Evolutionary conservation across 1,140 invertebrate species (phyloP).

Genomic region (Oppia nitens): DNA sequence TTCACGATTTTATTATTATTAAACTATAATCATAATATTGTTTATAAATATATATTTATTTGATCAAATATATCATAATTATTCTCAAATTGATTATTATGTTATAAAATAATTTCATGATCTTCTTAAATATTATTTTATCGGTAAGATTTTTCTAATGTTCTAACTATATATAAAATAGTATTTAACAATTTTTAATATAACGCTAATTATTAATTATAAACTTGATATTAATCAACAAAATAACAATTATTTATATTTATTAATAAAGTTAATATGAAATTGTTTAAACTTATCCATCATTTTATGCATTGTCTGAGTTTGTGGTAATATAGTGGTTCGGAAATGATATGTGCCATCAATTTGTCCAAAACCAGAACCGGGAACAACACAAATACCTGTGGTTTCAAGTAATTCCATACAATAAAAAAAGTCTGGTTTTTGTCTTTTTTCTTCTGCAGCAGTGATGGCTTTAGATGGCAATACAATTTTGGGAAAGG

Average conservation of each 20-base stretch:
- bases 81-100: too few relatives aligned
- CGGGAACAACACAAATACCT: constrained; percentile 66
- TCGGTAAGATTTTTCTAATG: too few relatives aligned
- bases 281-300: constrained; percentile 19
- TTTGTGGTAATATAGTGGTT: constrained; percentile 23
- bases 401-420: constrained; percentile 81
- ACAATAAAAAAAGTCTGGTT: constrained; percentile 83
- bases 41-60: too few relatives aligned
- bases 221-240: too few relatives aligned
- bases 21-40: too few relatives aligned
- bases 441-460: constrained; percentile 40
- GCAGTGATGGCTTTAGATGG: constrained; percentile 58
- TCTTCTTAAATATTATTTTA: too few relatives aligned
- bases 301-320: constrained; percentile 18
- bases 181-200: too few relatives aligned
- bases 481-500: constrained; percentile 61
- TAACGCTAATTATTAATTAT: too few relatives aligned
- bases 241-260: constrained; percentile 14
- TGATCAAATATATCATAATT: too few relatives aligned
- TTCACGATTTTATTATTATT: too few relatives aligned
- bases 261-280: constrained; percentile 17
- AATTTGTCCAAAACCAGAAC: constrained; percentile 50
- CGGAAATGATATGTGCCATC: constrained; percentile 90
- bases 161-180: too few relatives aligned
- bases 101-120: too few relatives aligned